Evolutionary conservation across 2,797 vertebrate genomes (phyloP).

Genomic region (Gambelia wislizenii): DNA sequence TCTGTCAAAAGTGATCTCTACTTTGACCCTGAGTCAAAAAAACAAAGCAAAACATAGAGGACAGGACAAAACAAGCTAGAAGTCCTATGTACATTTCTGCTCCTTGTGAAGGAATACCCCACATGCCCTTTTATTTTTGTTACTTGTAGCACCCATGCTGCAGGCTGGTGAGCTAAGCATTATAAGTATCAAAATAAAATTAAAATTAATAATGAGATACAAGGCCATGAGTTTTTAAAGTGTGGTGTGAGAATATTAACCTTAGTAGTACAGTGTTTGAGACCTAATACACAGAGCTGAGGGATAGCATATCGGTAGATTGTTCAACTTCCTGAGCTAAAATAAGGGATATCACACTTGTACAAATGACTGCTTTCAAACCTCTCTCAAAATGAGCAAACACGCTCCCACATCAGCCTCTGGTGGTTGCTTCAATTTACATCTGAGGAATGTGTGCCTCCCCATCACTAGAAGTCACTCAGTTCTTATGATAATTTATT

Average conservation of each 20-base stretch:
- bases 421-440: constrained; percentile 6
- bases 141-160: neutral
- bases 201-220: neutral
- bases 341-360: neutral
- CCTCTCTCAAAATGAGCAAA: neutral
- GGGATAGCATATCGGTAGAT: neutral
- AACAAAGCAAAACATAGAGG: neutral
- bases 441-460: neutral
- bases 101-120: neutral
- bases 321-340: neutral
- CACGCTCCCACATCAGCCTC: neutral
- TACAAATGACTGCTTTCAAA: neutral
- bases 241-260: neutral
- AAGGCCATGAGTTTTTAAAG: neutral
- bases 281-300: neutral
- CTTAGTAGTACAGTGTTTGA: neutral
- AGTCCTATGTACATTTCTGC: neutral
- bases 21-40: neutral
- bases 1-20: too few relatives aligned
- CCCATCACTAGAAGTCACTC: neutral
- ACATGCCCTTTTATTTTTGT: neutral
- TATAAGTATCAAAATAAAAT: too few relatives aligned
- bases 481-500: neutral
- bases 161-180: neutral
- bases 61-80: neutral